These are phyloP conservation scores for Montipora cactus DNA, from an alignment of 64 coral and sea anemone species.

Conservation along the genomic window DNA sequence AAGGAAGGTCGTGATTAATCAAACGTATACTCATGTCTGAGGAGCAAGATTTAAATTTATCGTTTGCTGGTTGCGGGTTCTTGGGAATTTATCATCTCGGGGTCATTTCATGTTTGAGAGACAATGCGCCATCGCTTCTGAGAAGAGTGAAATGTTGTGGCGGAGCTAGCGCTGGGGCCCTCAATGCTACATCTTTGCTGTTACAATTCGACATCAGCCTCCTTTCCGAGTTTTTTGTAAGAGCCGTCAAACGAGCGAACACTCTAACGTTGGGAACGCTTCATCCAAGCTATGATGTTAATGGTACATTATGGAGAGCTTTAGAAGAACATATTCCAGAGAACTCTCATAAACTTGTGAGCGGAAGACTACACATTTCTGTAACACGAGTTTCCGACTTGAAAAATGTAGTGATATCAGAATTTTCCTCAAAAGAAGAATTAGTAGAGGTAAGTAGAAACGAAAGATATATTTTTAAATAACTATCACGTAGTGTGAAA, in stretches of 20 bases:
- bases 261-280: constrained; percentile 85
- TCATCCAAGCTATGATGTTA: constrained; percentile 85
- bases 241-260: constrained; percentile 88
- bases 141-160: constrained; percentile 92
- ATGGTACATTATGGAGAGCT: constrained; percentile 78
- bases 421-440: constrained; percentile 92
- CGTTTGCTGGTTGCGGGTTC: constrained; percentile 98
- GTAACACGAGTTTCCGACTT: constrained; percentile 90
- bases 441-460: constrained; percentile 86
- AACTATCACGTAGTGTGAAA: background rate
- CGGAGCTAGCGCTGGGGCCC: constrained; percentile 92
- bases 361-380: constrained; percentile 91
- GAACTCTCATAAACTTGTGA: constrained; percentile 81
- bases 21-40: constrained; percentile 50
- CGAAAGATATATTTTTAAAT: background rate
- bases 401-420: constrained; percentile 87
- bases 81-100: constrained; percentile 98
- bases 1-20: no score
- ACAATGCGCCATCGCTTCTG: constrained; percentile 90
- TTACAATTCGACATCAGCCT: constrained; percentile 80
- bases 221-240: constrained; percentile 87
- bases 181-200: constrained; percentile 81
- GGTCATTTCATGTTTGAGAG: constrained; percentile 93
- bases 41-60: constrained; percentile 76
- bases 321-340: constrained; percentile 85